phyloP scores from a whole-genome alignment of 2,797 vertebrate genomes.

The Sebastes steindachneri region DNA sequence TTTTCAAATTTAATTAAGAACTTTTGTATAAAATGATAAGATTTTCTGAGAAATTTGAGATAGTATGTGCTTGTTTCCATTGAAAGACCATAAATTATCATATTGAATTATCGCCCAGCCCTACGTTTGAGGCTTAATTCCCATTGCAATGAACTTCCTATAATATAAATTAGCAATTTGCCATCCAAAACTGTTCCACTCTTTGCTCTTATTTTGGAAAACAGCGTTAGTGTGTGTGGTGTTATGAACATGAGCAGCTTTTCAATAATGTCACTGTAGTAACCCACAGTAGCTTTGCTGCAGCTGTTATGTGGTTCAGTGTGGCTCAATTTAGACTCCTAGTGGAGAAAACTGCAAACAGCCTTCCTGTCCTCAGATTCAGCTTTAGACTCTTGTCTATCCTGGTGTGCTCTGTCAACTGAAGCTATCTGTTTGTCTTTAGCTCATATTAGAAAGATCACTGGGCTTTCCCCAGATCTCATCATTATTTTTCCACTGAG shows the following conservation, averaged over 20 bases:
- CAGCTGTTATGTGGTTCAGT: neutral
- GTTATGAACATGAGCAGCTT: neutral
- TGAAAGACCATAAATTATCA: too few species aligned
- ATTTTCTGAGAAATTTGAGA: too few species aligned
- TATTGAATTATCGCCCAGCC: too few species aligned
- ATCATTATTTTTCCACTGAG: constrained; percentile 84
- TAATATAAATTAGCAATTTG: constrained; percentile 12
- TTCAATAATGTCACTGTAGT: neutral
- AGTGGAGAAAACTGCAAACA: constrained; percentile 36
- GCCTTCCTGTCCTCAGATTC: neutral
- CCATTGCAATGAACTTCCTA: constrained; percentile 40
- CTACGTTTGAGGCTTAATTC: constrained; percentile 31
- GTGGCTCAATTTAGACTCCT: constrained; percentile 49
- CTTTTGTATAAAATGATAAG: too few species aligned
- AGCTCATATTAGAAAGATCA: constrained; percentile 20
- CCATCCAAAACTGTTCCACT: constrained; percentile 30
- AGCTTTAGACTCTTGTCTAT: constrained; percentile 36
- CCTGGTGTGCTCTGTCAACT: constrained; percentile 13
- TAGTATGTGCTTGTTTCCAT: too few species aligned
- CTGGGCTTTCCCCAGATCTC: constrained; percentile 43
- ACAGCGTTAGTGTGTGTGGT: neutral
- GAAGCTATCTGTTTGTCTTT: constrained; percentile 17
- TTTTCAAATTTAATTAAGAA: too few species aligned
- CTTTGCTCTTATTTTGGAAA: constrained; percentile 24
- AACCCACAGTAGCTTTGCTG: neutral